phyloP scores from a whole-genome alignment of 2,888 invertebrate genomes.

The Drosophila quinaria region DNA sequence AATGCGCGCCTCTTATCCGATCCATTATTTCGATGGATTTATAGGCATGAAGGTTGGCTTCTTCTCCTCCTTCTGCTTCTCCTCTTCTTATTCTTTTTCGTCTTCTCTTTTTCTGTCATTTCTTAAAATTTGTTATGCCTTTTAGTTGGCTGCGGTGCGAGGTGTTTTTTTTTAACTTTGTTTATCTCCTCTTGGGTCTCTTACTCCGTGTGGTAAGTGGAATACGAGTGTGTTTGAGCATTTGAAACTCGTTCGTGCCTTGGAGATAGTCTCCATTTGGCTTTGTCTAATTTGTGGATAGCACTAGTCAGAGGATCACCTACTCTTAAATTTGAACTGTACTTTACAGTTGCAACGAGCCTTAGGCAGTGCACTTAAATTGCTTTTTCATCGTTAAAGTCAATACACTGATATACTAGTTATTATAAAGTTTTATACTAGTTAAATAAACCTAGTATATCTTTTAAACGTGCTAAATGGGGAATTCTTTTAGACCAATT shows the following conservation, averaged over 20 bases:
- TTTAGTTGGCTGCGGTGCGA: constrained; percentile 35
- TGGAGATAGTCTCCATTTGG: constrained; percentile 23
- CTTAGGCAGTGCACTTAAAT: neutral
- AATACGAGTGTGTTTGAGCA: neutral
- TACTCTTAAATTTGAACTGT: constrained; percentile 11
- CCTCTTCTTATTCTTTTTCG: constrained; percentile 21
- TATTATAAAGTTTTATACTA: neutral
- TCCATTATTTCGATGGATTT: constrained; percentile 81
- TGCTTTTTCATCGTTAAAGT: neutral
- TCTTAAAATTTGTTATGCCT: constrained; percentile 57
- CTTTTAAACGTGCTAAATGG: neutral
- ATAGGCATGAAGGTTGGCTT: constrained; percentile 70
- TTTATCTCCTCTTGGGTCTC: constrained; percentile 27
- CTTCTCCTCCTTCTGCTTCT: constrained; percentile 2
- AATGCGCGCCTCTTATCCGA: constrained; percentile 75
- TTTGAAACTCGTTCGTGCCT: constrained; percentile 43
- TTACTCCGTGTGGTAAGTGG: neutral
- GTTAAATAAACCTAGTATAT: neutral
- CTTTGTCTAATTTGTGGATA: constrained; percentile 24
- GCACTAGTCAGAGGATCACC: constrained; percentile 7
- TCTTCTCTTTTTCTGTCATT: constrained; percentile 20
- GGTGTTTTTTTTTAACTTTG: constrained; percentile 44
- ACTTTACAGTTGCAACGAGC: constrained; percentile 2
- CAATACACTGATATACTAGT: neutral
- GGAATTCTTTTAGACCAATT: neutral